phyloP scores from a whole-genome alignment of 2,888 invertebrate species.

The Keiferia lycopersicella region DNA sequence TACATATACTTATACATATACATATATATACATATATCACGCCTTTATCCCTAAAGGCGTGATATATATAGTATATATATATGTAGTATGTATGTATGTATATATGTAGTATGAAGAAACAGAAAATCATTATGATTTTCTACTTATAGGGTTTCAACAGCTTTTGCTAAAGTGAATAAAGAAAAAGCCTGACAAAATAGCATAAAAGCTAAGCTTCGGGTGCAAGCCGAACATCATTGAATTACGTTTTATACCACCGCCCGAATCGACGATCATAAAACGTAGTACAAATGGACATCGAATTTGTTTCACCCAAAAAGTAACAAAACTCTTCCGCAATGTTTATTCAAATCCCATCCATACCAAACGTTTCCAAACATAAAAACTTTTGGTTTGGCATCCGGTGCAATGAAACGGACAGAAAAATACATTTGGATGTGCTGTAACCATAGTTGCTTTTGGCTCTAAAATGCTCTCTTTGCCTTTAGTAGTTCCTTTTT shows the following conservation, averaged over 20 bases:
- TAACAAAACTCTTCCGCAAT: constrained; percentile 24
- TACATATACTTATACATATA: no score
- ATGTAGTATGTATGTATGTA: no score
- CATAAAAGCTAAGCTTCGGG: neutral
- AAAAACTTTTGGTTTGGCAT: constrained; percentile 10
- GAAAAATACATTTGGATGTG: neutral
- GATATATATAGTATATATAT: no score
- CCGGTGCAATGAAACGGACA: constrained; percentile 2
- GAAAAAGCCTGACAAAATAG: neutral
- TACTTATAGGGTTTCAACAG: neutral
- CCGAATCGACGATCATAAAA: neutral
- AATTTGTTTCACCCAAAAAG: constrained; percentile 10
- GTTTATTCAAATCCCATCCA: constrained; percentile 24
- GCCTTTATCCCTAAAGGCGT: no score
- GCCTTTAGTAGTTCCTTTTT: neutral
- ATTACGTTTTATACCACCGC: neutral
- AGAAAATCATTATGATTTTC: no score
- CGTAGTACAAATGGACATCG: neutral
- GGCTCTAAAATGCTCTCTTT: neutral
- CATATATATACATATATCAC: no score
- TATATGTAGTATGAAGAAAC: no score
- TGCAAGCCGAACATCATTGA: constrained; percentile 5
- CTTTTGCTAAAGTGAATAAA: neutral
- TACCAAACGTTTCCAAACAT: neutral
- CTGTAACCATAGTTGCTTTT: neutral